Conservation (phyloP, 2,113 vertebrate genomes). For the Lophura nycthemera region DNA sequence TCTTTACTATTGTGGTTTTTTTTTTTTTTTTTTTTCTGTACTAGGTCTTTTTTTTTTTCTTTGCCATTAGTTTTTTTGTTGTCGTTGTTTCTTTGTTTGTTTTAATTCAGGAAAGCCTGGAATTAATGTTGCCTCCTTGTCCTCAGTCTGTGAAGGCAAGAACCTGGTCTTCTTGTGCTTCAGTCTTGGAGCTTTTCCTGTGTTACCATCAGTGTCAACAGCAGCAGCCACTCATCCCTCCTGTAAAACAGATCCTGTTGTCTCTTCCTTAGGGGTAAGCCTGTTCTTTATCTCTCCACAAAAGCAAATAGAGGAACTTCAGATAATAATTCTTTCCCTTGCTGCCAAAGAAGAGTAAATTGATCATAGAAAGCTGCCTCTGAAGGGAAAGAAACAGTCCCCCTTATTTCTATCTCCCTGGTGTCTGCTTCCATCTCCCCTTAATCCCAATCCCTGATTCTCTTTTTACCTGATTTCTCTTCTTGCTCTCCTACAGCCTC, state of each 20-base stretch:
- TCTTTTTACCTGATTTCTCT: background rate
- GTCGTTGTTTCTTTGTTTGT: too few species aligned
- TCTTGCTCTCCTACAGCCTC: background rate
- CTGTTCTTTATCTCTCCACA: background rate
- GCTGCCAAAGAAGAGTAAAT: background rate
- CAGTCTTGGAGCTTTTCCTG: background rate
- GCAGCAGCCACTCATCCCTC: background rate
- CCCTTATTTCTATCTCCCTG: background rate
- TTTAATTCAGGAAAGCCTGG: background rate
- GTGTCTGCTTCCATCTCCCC: background rate
- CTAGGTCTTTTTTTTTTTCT: background rate
- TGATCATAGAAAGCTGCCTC: background rate
- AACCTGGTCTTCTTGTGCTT: background rate
- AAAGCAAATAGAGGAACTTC: background rate
- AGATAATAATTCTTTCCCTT: background rate
- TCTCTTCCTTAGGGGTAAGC: background rate
- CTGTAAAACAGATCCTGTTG: background rate
- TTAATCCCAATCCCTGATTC: background rate
- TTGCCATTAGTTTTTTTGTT: background rate
- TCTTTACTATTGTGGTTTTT: background rate
- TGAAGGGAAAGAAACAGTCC: background rate
- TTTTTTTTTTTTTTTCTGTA: background rate
- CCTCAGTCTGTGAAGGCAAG: background rate
- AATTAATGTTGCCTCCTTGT: background rate
- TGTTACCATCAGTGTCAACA: background rate